Evolutionary conservation across 1,140 invertebrate species (phyloP).

Genomic region (Maconellicoccus hirsutus): DNA sequence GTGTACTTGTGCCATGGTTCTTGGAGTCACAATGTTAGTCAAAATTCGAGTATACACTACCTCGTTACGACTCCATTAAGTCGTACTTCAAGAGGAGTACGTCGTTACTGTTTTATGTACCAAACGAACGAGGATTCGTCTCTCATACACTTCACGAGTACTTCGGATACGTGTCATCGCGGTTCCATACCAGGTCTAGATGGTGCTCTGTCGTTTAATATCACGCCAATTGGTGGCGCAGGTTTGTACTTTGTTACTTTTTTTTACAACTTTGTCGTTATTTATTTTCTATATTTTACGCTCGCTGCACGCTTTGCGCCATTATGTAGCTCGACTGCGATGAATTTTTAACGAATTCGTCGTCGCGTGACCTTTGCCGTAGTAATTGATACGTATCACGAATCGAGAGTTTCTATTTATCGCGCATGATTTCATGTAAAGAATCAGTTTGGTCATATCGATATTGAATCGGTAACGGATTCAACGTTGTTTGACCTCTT

Average conservation of each 20-base stretch:
- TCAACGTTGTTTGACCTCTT: no score
- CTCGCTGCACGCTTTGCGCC: no score
- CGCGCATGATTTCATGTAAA: no score
- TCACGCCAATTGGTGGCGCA: conserved; percentile 30
- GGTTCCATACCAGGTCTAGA: conserved; percentile 32
- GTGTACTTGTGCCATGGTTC: conserved; percentile 42
- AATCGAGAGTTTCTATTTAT: no score
- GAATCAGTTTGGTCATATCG: no score
- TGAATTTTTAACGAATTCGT: no score
- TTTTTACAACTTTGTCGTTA: neutral
- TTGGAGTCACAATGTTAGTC: conserved; percentile 37
- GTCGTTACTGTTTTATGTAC: conserved; percentile 37
- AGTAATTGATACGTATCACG: no score
- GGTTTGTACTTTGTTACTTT: neutral
- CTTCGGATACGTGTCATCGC: conserved; percentile 34
- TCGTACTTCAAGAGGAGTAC: conserved; percentile 34
- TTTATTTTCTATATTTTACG: neutral
- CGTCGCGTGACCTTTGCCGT: no score
- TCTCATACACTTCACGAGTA: conserved; percentile 34
- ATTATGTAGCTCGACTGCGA: no score
- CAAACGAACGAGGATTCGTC: conserved; percentile 24
- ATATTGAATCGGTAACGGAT: no score
- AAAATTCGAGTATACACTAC: conserved; percentile 33
- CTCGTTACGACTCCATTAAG: conserved; percentile 38
- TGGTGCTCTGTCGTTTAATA: conserved; percentile 36